Base-by-base conservation (phyloP, 2,888 invertebrate genomes). In the Spodoptera littoralis region DNA sequence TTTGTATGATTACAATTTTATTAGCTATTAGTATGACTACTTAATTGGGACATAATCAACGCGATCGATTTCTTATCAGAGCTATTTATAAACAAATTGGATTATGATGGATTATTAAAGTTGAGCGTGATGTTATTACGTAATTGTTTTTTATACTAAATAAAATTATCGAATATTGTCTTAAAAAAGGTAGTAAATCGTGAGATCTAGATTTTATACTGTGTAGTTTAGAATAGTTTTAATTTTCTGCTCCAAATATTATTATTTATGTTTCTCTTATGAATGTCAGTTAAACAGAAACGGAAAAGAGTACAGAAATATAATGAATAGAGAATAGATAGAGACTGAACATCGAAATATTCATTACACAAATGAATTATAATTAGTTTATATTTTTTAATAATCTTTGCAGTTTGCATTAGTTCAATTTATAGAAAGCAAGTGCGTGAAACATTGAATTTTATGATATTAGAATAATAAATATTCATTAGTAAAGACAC, bases 371-470 rank as follows among this genome's bases (percentile, higher is more conserved):
- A 45, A 58, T 9, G 27, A 36, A 43, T 36, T 36, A 47, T 47
- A 3, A 46, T 43, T 18, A 51, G 11, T 47, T 48, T 13, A 60
- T 44, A 3, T 45, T 55, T 60, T 46, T 6, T 36, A 50, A 75
- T 69, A 46, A 55, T 54, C 54, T 70, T 18, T 18, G 70, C 65
- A 60, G 44, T 65, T 57, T 61, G 71, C 67, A 12, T 72, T 68
- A 63, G 50, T 62, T 54, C 13, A 0, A 41, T 41, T 36, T 36
- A 9, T 8, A 36, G 36, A 2, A 77, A 80, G 75, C 80, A 49
- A 58, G 70, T 69, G 59, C 42, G 52, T 64, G 58, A 64, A 56
- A 70, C 65, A 73, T 53, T 60, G 62, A 75, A 54, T 65, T 51
- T 36, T 42, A 66, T 53, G 44, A 53, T 41, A 63, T 9, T 9